Base-by-base conservation (phyloP, 2,113 vertebrate species). In the Pseudolaguvia tuberculata region DNA sequence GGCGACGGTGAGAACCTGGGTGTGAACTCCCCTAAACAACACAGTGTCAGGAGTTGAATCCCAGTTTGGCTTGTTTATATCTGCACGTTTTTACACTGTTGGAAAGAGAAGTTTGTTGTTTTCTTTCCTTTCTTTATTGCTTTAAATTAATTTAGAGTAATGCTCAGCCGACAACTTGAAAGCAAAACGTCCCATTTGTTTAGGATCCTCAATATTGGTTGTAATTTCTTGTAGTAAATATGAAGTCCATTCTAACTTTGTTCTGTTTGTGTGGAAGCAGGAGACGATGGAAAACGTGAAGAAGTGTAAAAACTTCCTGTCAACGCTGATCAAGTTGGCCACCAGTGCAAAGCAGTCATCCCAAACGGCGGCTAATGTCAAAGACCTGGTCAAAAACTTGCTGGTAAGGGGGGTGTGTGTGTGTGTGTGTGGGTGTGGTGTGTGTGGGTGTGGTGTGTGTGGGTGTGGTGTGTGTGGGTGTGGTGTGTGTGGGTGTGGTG, bases 211-310 rank as follows among this genome's bases (percentile, higher is more conserved):
- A 45, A 42, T 48, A 7, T n/a, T 4, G 9, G 25, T 50, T 31
- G 59, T 31, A 39, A 57, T 29, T 5, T 29, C 2, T 12, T 67
- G 63, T 67, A n/a, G 27, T 50, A 4, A 65, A 20, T 18, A 47
- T 47, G 23, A 45, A n/a, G 1, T 47, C 42, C 10, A 1, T 47
- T 21, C 29, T 21, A 20, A 39, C 35, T 45, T 14, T 61, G 27
- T 11, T 58, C 52, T 48, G 65, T 42, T 0, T 79, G 17, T 79
- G 3, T 75, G 58, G 70, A 67, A 72, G 13, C 79, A 98, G 97
- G 97, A 99, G 88, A 98, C 95, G 2, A 93, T 98, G 92, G 96
- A 99, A 88, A 98, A 98, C 87, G 97, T 98, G 88, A 98, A 96
- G 87, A 99, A 99, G 86, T 99, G 97, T 85, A 96, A 94, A 89